Base-by-base conservation (phyloP, 2,888 invertebrate species). In the Diaprepes abbreviatus region DNA sequence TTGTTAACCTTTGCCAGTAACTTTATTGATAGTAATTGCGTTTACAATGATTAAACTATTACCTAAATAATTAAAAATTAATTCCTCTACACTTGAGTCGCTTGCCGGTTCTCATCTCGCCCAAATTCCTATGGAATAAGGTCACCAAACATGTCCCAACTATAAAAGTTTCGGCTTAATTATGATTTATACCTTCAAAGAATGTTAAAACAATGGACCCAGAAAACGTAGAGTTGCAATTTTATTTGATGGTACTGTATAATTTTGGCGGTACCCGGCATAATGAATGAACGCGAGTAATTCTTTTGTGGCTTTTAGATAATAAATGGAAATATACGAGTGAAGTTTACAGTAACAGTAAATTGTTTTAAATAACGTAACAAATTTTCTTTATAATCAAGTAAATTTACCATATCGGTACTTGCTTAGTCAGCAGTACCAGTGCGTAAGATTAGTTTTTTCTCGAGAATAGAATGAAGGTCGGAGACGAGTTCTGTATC, bases 191-290 rank as follows among this genome's bases (percentile, higher is more conserved):
- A 21, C 5, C 28, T 50, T 50, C 28, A 19, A 28, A 5, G 5
- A 24, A 50, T 50, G 12, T 14, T 12, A 50, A 28, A 50, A 50
- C 48, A 50, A 50, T 50, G 12, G 28, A 12, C 48, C 48, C 14
- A 16, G 48, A 14, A 50, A 28, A 50, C 5, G 38, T 31, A 63
- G 21, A 38, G 52, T 10, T 52, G 50, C 52, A 50, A 36, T 58
- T 58, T 58, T 10, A 12, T 58, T 16, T 58, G 58, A 21, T n/a
- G 14, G 38, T 43, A 21, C 5, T 43, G 21, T 58, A 31, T 58
- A 58, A 58, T 58, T 50, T 58, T 58, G 58, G 58, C 58, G 58
- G 58, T 40, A 58, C 43, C 24, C n/a, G 58, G 12, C 28, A 3
- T 50, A 50, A 50, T 50, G 28, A 50, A 50, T 50, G 48, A 31